These are phyloP conservation scores for Nemotelus nigrinus DNA, from an alignment of 2,888 invertebrate species.

Conservation along the genomic window DNA sequence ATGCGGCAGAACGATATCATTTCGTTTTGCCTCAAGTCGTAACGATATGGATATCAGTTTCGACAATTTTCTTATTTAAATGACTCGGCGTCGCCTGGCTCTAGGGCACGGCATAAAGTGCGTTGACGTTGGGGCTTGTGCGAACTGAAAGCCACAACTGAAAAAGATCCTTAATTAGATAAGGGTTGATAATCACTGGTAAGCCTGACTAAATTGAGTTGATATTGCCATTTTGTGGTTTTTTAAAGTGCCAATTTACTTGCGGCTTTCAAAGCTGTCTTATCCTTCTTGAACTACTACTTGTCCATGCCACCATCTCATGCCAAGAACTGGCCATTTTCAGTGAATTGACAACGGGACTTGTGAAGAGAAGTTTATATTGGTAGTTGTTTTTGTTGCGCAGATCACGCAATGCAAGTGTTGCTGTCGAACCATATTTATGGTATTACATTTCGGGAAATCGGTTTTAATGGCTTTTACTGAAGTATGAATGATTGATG, in stretches of 20 bases:
- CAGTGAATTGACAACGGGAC: too few species aligned
- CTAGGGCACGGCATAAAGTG: too few species aligned
- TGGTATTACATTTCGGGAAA: not conserved
- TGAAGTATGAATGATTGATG: constrained; percentile 22
- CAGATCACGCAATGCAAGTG: too few species aligned
- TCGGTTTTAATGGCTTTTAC: not conserved
- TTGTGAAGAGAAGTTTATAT: too few species aligned
- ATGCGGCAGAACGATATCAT: not conserved
- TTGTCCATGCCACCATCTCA: too few species aligned
- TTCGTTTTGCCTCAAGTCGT: constrained; percentile 15
- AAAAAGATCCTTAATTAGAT: constrained; percentile 38
- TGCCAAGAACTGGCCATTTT: too few species aligned
- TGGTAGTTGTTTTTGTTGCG: too few species aligned
- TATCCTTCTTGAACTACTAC: too few species aligned
- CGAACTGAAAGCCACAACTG: not conserved
- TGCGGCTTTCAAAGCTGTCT: not conserved
- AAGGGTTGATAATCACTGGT: constrained; percentile 38
- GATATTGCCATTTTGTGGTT: constrained; percentile 25
- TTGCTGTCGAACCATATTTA: too few species aligned
- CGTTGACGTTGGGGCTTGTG: not conserved
- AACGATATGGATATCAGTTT: constrained; percentile 32
- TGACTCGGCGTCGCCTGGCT: not conserved
- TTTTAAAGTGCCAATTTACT: not conserved
- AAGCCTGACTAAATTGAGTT: constrained; percentile 11
- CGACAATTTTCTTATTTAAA: constrained; percentile 30